A percentile compares a stretch with the other conserved stretches of the same genome.
Conservation (phyloP, 2,797 vertebrate genomes). For the Pteropus rufus region DNA sequence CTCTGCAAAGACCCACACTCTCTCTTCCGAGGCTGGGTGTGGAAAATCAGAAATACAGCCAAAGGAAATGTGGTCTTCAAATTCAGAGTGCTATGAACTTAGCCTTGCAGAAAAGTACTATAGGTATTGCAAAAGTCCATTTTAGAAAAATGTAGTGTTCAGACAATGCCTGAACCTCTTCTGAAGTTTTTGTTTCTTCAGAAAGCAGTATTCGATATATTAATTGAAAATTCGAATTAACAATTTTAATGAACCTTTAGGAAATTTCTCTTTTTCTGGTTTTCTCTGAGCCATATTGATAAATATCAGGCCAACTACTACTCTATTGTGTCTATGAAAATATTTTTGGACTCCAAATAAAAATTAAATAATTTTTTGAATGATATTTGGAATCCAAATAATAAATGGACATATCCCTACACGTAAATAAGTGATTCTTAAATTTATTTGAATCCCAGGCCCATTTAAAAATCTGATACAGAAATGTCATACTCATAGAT, state of each 20-base stretch:
- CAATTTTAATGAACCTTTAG: neutral
- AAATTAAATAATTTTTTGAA: neutral
- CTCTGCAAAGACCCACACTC: neutral
- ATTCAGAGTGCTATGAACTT: neutral
- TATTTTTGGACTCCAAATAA: neutral
- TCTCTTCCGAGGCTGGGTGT: neutral
- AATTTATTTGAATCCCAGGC: neutral
- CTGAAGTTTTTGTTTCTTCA: neutral
- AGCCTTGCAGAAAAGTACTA: neutral
- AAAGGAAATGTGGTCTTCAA: neutral
- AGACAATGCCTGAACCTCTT: neutral
- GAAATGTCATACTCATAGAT: neutral
- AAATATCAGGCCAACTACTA: neutral
- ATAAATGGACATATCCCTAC: neutral
- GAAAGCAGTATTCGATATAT: neutral
- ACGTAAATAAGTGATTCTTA: neutral
- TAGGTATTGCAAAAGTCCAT: neutral
- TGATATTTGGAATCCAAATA: neutral
- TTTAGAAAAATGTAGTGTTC: neutral
- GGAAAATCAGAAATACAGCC: conserved; percentile 52
- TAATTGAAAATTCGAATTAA: neutral
- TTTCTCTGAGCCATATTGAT: neutral
- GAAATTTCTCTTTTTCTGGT: neutral
- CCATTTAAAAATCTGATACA: neutral
- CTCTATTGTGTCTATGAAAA: neutral